Evolutionary conservation across 1,140 invertebrate genomes (phyloP), one percentile per base, ranked within the genome.

Genomic region (Megalonaias nervosa): DNA sequence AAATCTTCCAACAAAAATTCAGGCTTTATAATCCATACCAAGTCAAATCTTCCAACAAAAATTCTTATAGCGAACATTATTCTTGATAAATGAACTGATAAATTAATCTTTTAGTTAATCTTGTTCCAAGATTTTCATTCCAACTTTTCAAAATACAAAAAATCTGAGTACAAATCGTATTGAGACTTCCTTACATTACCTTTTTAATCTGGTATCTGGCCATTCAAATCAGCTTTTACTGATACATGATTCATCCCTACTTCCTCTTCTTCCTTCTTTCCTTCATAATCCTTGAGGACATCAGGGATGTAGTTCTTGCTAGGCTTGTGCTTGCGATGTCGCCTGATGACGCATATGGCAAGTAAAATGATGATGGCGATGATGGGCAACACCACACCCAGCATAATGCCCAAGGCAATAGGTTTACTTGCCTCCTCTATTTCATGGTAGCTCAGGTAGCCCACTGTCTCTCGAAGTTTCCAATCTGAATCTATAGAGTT

Each of bases 341-440:
- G 83, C 16, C 85, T 77, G 21, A 89, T 83, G 3, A 89, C 86
- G 72, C 88, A 89, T 59, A 89, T 76, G 11, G 88, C 79, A 26
- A 89, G 81, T 17, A 90, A 77, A 16, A 81, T 67, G 21, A 90
- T 88, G 72, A 89, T 88, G 26, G 85, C 84, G 19, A 89, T 77
- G 56, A 89, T 88, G 16, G 88, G 88, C 14, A 88, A 77, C 17
- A 87, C 87, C 17, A 89, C 87, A 14, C 88, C 88, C 1, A 89
- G 77, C 15, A 88, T 86, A 15, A 89, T 86, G 2, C 87, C 88
- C 13, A 88, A 67, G 14, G 86, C 83, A 19, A 89, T 88, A 1
- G 87, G 87, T 68, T 87, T 88, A 38, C 81, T 82, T 19, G 67
- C 67, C 31, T 81, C 75, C 2, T 83, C 73, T 12, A 71, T 71